Percentiles rank a stretch among this genome's conserved stretches.
These are phyloP conservation scores for Corynorhinus townsendii DNA, from an alignment of 2,113 vertebrate species.

Conservation along the genomic window DNA sequence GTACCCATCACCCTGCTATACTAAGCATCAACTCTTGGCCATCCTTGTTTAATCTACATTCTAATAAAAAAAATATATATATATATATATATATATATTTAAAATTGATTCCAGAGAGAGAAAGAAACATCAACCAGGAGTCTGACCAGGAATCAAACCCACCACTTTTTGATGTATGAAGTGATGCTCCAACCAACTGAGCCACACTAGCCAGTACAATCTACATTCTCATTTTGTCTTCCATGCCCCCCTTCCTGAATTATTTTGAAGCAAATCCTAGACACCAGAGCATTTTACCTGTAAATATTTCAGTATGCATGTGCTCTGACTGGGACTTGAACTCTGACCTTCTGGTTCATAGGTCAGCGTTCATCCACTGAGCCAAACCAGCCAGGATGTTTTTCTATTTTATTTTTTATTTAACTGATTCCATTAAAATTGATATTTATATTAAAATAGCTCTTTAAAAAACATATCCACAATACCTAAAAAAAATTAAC, in stretches of 20 bases:
- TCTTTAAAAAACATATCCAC: background rate
- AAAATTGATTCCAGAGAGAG: background rate
- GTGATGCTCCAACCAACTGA: background rate
- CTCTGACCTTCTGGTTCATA: too few relatives aligned
- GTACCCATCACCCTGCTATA: background rate
- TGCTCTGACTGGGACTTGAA: too few relatives aligned
- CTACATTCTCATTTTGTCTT: background rate
- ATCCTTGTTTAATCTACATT: background rate
- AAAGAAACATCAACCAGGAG: background rate
- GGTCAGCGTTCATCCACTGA: too few relatives aligned
- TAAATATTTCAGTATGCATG: background rate
- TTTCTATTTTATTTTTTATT: background rate
- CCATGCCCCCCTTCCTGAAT: background rate
- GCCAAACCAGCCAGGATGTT: too few relatives aligned
- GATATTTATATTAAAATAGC: background rate
- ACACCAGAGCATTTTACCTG: background rate
- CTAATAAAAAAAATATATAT: background rate
- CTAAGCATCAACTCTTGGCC: background rate
- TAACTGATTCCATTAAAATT: background rate
- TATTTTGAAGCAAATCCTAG: background rate
- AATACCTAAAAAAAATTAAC: background rate
- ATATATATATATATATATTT: too few relatives aligned
- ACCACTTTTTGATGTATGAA: background rate
- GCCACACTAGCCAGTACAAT: background rate
- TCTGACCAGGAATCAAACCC: background rate